These are phyloP conservation scores for Selenia dentaria DNA, from an alignment of 2,888 invertebrate genomes.

Conservation along the genomic window DNA sequence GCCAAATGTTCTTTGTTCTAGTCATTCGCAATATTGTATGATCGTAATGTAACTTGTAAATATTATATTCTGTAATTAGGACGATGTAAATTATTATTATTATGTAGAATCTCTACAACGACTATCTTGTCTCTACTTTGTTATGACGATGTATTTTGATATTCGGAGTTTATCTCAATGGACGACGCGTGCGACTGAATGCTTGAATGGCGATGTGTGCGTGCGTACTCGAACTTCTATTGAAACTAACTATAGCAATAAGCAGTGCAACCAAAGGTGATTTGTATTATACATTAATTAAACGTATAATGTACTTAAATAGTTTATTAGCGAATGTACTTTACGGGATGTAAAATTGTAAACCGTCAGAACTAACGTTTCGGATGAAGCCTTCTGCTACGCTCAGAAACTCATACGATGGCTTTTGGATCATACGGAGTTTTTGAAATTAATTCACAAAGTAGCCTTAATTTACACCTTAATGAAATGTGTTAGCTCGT, in stretches of 20 bases:
- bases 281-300: slow-evolving; percentile 41
- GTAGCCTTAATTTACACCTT: no score
- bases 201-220: slow-evolving; percentile 11
- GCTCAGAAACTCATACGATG: no score
- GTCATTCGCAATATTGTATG: slow-evolving; percentile 35
- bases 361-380: slow-evolving; percentile 19
- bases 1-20: slow-evolving; percentile 45
- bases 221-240: slow-evolving; percentile 15
- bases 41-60: slow-evolving; percentile 41
- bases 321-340: slow-evolving; percentile 43
- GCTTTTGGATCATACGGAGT: no score
- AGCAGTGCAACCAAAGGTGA: slow-evolving; percentile 65
- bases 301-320: slow-evolving; percentile 41
- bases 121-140: slow-evolving; percentile 62
- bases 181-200: slow-evolving; percentile 13
- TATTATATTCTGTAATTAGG: slow-evolving; percentile 45
- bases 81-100: slow-evolving; percentile 48
- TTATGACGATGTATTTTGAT: slow-evolving; percentile 67
- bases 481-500: no score
- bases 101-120: slow-evolving; percentile 58
- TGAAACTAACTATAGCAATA: slow-evolving; percentile 58
- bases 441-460: no score
- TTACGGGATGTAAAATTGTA: slow-evolving; percentile 16
- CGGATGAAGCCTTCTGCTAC: no score
- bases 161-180: slow-evolving; percentile 63